Conservation (phyloP, 2,888 invertebrate species). For the Coecobrya sp. region DNA sequence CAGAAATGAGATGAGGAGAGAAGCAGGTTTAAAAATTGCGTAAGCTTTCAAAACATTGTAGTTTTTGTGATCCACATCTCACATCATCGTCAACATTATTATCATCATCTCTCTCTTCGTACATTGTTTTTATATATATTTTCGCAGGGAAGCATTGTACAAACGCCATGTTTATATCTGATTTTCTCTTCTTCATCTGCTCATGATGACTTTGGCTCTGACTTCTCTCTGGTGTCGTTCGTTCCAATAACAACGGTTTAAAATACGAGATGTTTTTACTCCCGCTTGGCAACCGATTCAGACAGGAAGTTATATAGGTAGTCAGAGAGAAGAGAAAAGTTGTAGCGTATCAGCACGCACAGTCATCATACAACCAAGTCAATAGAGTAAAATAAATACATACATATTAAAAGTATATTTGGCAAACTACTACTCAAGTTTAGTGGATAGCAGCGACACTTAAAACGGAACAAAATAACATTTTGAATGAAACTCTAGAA, state of each 20-base stretch:
- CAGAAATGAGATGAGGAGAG: background rate
- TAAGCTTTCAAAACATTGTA: conserved; percentile 53
- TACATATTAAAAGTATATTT: background rate
- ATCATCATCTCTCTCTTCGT: background rate
- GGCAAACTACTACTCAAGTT: background rate
- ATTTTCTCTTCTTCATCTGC: background rate
- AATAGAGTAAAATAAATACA: too few relatives aligned
- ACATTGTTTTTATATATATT: conserved; percentile 5
- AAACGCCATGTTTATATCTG: background rate
- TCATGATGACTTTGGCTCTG: background rate
- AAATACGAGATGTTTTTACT: background rate
- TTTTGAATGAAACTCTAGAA: conserved; percentile 9
- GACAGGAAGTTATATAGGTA: conserved; percentile 75
- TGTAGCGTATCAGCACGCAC: background rate
- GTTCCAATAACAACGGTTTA: background rate
- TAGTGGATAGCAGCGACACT: background rate
- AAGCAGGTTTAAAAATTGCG: conserved; percentile 55
- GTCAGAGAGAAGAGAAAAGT: background rate
- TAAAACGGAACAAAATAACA: background rate
- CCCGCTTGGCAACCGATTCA: conserved; percentile 62
- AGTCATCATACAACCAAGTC: background rate
- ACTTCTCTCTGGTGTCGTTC: background rate
- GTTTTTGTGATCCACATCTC: conserved; percentile 35
- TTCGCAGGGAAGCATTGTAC: too few relatives aligned
- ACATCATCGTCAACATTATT: background rate